Conservation (phyloP, 2,888 invertebrate species). For the Hirtodrosophila cameraria region DNA sequence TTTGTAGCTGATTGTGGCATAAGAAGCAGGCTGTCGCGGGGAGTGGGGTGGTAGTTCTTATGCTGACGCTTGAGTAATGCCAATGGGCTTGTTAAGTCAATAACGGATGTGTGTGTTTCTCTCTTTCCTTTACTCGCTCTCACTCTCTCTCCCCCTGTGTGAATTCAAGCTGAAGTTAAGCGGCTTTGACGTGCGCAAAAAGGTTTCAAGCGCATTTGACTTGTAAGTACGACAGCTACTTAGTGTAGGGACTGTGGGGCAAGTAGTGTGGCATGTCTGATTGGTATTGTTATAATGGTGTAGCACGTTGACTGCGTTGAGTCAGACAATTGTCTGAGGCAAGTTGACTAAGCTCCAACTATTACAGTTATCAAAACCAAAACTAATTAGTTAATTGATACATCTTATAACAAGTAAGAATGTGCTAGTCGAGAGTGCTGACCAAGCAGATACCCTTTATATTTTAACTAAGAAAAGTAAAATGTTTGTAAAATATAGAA, state of each 20-base stretch:
- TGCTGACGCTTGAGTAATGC: conserved; percentile 34
- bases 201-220: conserved; percentile 32
- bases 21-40: background rate
- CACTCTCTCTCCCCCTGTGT: background rate
- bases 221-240: background rate
- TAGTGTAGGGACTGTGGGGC: background rate
- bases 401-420: too few species aligned
- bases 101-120: conserved; percentile 49
- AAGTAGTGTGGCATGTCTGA: background rate
- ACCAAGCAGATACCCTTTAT: too few species aligned
- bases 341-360: background rate
- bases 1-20: conserved; percentile 11
- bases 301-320: conserved; percentile 7
- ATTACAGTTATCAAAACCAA: background rate
- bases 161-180: conserved; percentile 23
- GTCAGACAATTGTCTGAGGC: conserved; percentile 7
- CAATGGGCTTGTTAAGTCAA: conserved; percentile 54
- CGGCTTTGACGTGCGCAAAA: conserved; percentile 47
- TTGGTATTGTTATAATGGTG: conserved; percentile 7
- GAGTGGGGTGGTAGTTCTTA: background rate
- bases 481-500: too few species aligned
- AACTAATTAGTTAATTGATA: too few species aligned
- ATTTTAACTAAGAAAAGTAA: too few species aligned
- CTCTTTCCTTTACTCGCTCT: background rate
- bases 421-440: too few species aligned